Evolutionary conservation across 2,888 invertebrate genomes (phyloP), one percentile per base, ranked within the genome.

Genomic region (Saturnia pavonia): DNA sequence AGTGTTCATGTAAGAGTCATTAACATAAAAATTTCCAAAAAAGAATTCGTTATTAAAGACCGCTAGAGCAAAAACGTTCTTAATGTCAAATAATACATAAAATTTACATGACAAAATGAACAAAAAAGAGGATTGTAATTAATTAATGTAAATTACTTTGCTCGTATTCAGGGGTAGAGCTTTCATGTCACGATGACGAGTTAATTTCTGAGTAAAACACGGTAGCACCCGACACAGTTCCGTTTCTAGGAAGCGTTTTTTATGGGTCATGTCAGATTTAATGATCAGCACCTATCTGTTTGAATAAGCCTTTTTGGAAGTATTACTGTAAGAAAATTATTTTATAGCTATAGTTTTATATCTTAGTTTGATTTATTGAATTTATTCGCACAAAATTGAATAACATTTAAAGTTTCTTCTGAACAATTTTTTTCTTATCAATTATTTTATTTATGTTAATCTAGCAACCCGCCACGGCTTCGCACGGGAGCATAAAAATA

Each of bases 121-220:
- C 54, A 65, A 40, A 69, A 74, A 75, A 77, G 71, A 69, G 76
- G 73, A 71, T 71, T 74, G 74, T 77, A 78, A 77, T 78, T 80
- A 80, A 81, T 79, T 74, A 80, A 80, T 77, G 75, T 74, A 80
- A 80, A 82, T 81, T 80, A 80, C 72, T 54, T 68, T 74, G 77
- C 75, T 67, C 73, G 73, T 74, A 77, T 77, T 74, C 72, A 76
- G 72, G 72, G 77, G 73, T 68, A 71, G 71, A 73, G 76, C 73
- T 73, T 72, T 75, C 34, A 73, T 76, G 79, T 82, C 77, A 81
- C 72, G 72, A 74, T 81, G 82, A 81, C 77, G 77, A 76, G 77
- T 76, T 80, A 78, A 79, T 82, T 74, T 78, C 74, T 72, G 40
- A 65, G 63, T 65, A 65, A 40, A 65, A 40, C 65, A 40, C 34